Base-by-base conservation (phyloP, 2,113 vertebrate genomes). In the Sinocyclocheilus maitianheensis region DNA sequence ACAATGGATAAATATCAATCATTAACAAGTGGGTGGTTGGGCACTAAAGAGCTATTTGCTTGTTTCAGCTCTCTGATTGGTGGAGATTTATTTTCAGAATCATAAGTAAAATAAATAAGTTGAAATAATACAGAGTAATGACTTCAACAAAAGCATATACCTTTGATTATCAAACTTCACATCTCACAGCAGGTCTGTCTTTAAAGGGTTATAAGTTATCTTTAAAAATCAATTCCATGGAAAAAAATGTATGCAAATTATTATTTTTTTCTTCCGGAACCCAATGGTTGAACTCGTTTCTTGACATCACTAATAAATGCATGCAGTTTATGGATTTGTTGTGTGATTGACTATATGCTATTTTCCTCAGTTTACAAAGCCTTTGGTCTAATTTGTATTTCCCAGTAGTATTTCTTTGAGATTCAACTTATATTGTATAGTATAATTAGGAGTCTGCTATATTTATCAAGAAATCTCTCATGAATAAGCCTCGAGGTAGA, bases 361-460 rank as follows among this genome's bases (percentile, higher is more conserved):
- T 4, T 43, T 6, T 40, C 5, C 14, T 80, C 22, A 18, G 55
- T 37, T 26, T 65, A 67, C n/a, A 40, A 6, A 48, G 13, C 13
- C 0, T 43, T 65, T 16, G 40, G 11, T 51, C 55, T 81, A 13
- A 71, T 37, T 55, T 71, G 26, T 30, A 83, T 71, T 53, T 71
- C 63, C 81, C 26, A 71, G 40, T 75, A 20, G 53, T 51, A 26
- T 82, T 76, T 65, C 20, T 82, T 62, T 81, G 72, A 80, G 14
- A 65, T 30, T 6, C 14, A 37, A 53, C 43, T 65, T 78, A 34
- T 37, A 18, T 62, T 67, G 43, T 72, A 46, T 20, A 85, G 34
- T 34, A 63, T 88, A 82, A 84, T 85, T 82, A 34, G 18, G 80
- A 65, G 30, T 81, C 81, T 81, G 55, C 63, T 13, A 76, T 58